Percentiles rank a stretch among this genome's conserved stretches.
Conservation (phyloP, 2,888 invertebrate genomes). For the Drosophila rubida region DNA sequence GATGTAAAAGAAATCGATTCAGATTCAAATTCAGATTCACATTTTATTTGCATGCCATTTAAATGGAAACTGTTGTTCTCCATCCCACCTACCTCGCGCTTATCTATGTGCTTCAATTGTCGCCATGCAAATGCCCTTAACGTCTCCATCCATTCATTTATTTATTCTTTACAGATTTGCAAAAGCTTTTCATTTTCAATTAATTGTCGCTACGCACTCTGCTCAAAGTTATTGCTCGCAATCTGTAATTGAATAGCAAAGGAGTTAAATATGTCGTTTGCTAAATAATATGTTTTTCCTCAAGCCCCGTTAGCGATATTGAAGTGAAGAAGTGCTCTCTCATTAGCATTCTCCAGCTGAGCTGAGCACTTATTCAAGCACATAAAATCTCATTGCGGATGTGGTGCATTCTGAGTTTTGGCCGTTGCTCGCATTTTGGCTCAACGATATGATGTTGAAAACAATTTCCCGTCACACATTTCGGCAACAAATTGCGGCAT, state of each 20-base stretch:
- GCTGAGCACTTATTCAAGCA: slow-evolving; percentile 2
- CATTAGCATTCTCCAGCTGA: slow-evolving; percentile 5
- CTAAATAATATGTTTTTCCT: too few relatives aligned
- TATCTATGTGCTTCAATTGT: background rate
- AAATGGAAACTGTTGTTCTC: slow-evolving; percentile 9
- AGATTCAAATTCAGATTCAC: slow-evolving; percentile 49
- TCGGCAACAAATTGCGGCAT: slow-evolving; percentile 37
- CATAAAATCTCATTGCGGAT: slow-evolving; percentile 12
- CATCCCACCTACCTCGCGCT: slow-evolving; percentile 1
- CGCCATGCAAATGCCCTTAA: slow-evolving; percentile 3
- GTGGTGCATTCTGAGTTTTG: background rate
- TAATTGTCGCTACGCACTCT: background rate
- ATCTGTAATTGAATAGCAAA: background rate
- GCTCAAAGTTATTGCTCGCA: background rate
- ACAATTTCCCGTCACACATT: slow-evolving; percentile 25
- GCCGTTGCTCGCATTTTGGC: too few relatives aligned
- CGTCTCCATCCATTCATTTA: background rate
- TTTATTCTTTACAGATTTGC: background rate
- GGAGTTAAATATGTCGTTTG: background rate
- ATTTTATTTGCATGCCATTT: slow-evolving; percentile 51
- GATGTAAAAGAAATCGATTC: slow-evolving; percentile 36
- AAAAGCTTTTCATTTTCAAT: background rate
- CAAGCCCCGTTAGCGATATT: too few relatives aligned
- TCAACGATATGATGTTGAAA: background rate
- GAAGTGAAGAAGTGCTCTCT: background rate